Base-by-base conservation (phyloP, 2,888 invertebrate genomes). In the Falcaria lacertinaria region DNA sequence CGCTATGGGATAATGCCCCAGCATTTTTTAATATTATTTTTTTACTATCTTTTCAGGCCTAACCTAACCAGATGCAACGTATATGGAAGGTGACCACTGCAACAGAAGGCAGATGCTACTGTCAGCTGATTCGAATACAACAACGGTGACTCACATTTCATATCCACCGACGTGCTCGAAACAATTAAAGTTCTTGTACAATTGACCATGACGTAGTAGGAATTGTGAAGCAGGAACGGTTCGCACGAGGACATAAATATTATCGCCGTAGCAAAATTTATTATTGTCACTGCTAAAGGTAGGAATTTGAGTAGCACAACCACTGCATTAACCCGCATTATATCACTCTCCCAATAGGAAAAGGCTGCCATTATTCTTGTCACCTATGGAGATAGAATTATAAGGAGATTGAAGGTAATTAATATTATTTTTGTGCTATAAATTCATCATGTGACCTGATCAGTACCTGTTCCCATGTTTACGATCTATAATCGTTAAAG, bases 291-390 rank as follows among this genome's bases (percentile, higher is more conserved):
- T 0, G 81, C 82, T 36, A 83, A 55, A 1, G 88, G 88, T 11
- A 89, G 55, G 46, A 79, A 87, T 66, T 87, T 87, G 11, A 86
- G 40, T 8, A 89, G 59, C 1, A 80, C 75, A 2, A 84, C 72
- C 1, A 72, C 69, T 34, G 80, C 72, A 52, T 76, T 87, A 37
- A 78, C 69, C 36, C 69, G 65, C 80, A 88, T 81, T 62, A 89
- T 86, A 46, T 88, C 73, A 22, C 72, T 61, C 48, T 85, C 86
- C 79, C 79, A 85, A 56, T 80, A 84, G 2, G 74, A 61, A 53
- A 85, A 83, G 22, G 87, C 74, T 6, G 80, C 77, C 13, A 71
- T 75, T 60, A 87, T 67, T 64, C 87, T 74, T 14, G 80, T 69
- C 42, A 87, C 77, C 88, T 88, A 53, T 42, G 67, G 57, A 64